Base-by-base conservation (phyloP, 1,140 invertebrate genomes). In the Artemia franciscana region DNA sequence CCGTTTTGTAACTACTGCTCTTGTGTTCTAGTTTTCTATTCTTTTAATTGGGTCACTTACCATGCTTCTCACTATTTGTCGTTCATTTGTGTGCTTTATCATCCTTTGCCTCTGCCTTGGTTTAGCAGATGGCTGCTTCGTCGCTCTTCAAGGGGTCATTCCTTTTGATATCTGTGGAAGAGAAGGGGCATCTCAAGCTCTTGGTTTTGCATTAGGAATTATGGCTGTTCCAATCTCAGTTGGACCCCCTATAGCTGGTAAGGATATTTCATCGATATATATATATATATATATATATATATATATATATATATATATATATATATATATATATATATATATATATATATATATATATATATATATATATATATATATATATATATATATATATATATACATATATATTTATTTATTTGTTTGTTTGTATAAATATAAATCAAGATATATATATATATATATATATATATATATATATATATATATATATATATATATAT, bases 111-210 rank as follows among this genome's bases (percentile, higher is more conserved):
- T 92, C 12, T 73, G 80, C 0, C 86, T 94, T 82, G 91, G 91
- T 0, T 70, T 94, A 3, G 91, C 90, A 68, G 91, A 95, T 71
- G 91, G 91, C 28, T 89, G 88, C 65, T 93, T 95, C 69, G 89
- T 95, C 64, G 85, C 87, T 1, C 76, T 95, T 12, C 76, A 94
- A 28, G 90, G 91, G 1, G 90, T 91, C 0, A 91, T 95, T 62
- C 90, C 89, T 2, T 91, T 92, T 71, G 86, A 93, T 69, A 78
- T 94, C 27, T 91, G 89, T 65, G 91, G 90, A 3, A 80, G 81
- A 23, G 77, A 79, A 30, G 83, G 85, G 7, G 91, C 89, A 0
- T 85, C 88, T 0, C 89, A 93, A 72, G 90, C 88, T 0, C 91
- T 95, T 67, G 90, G 91, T 0, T 91, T 88, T 69, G 76, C 94